A percentile compares a stretch with the other conserved stretches of the same genome.
Conservation (phyloP, 2,888 invertebrate genomes). For the Lasius platythorax region DNA sequence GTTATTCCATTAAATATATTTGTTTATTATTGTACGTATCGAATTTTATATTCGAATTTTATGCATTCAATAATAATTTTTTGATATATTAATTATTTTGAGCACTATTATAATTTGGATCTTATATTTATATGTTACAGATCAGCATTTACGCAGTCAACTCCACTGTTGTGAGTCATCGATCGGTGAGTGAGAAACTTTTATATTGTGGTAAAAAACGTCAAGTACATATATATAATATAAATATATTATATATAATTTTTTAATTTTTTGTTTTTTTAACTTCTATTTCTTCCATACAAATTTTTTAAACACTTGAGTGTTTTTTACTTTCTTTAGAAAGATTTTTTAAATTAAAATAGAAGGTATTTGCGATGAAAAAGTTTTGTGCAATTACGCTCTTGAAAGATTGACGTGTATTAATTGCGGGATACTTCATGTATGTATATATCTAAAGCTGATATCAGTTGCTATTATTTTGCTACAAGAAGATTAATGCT, state of each 20-base stretch:
- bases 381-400: slow-evolving; percentile 4
- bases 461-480: slow-evolving; percentile 51
- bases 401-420: slow-evolving; percentile 15
- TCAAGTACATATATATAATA: no score
- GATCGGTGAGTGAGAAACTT: neutral
- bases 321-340: no score
- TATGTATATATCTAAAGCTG: neutral
- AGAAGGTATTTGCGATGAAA: neutral
- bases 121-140: neutral
- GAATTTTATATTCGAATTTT: no score
- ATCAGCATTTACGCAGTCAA: neutral
- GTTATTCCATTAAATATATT: neutral
- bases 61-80: neutral
- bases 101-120: neutral
- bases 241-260: no score
- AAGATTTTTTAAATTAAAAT: no score
- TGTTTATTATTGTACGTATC: neutral
- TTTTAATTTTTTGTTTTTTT: no score
- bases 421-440: slow-evolving; percentile 25
- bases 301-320: neutral
- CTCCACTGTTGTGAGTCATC: neutral
- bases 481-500: slow-evolving; percentile 44
- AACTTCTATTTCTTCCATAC: no score
- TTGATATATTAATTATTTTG: neutral
- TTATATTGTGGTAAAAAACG: no score